Evolutionary conservation across 1,140 invertebrate genomes (phyloP), one percentile per base, ranked within the genome.

Genomic region (Euura lappo): DNA sequence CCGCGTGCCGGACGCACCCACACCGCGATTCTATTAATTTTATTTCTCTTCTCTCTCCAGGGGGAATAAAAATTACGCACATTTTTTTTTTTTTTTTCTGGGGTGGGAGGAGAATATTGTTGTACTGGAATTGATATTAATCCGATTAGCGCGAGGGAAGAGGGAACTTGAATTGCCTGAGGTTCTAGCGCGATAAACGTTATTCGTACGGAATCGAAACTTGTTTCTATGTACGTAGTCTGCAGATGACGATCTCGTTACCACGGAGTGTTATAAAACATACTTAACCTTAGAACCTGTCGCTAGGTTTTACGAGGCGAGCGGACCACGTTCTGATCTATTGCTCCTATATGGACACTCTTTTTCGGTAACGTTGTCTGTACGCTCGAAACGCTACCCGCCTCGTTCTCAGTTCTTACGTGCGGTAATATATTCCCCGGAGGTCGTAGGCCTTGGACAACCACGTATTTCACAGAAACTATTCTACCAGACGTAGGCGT

Each of bases 1-100:
- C 28, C 28, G 28, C 28, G 28, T 28, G 28, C 28, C 28, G 28
- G 28, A 28, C 28, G 71, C 71, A 74, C 74, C 72, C 71, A 72
- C 75, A 74, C 71, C 73, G 67, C 71, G 28, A 28, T 28, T 51
- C 71, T 74, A 76, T 76, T 76, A 76, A 76, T 76, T 76, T 75
- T 60, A 60, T 60, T 60, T 28, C 28, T 28, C 28, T 28, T 28
- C 28, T 28, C 28, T 28, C 28, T 28, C 6, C 51, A n/a, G 13
- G 51, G 51, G 51, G 51, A n/a, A 60, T 8, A 60, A 60, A 60
- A 60, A 60, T 60, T n/a, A 60, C 13, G 51, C 13, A 6, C 13
- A 60, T 60, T 60, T 8, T 60, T 60, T 28, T 28, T 28, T 28
- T 28, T n/a, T n/a, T n/a, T n/a, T n/a, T n/a, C n/a, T n/a, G 28